phyloP scores from a whole-genome alignment of 2,113 vertebrate genomes.

The Okapia johnstoni region DNA sequence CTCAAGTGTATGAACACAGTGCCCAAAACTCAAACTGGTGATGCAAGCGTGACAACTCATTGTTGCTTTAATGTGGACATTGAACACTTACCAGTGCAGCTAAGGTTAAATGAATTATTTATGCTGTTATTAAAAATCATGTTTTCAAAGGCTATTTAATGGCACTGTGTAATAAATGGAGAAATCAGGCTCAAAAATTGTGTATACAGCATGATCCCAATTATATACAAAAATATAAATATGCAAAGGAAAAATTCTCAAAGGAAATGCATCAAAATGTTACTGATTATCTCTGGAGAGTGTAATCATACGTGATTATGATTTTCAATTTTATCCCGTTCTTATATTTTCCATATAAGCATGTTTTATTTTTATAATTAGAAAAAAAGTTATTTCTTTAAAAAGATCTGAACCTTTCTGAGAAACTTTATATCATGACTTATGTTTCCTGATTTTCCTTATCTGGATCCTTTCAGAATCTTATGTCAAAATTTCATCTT shows the following conservation, averaged over 20 bases:
- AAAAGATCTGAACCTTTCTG: background rate
- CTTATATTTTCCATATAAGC: conserved; percentile 52
- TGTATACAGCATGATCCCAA: conserved; percentile 44
- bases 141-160: conserved; percentile 41
- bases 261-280: conserved; percentile 46
- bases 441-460: background rate
- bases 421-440: background rate
- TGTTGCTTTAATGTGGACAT: background rate
- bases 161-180: conserved; percentile 11
- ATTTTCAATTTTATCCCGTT: conserved; percentile 57
- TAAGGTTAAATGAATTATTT: conserved; percentile 21
- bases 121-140: conserved; percentile 22
- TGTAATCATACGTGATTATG: conserved; percentile 60
- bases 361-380: conserved; percentile 40
- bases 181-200: conserved; percentile 42
- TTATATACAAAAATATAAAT: conserved; percentile 56
- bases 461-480: conserved; percentile 9
- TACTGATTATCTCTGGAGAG: conserved; percentile 42
- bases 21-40: background rate
- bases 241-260: conserved; percentile 44
- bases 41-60: background rate
- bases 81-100: background rate
- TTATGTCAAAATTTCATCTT: conserved; percentile 38
- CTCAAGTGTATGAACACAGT: background rate
- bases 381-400: background rate